Conservation (phyloP, 2,113 vertebrate species). For the Furnarius figulus region DNA sequence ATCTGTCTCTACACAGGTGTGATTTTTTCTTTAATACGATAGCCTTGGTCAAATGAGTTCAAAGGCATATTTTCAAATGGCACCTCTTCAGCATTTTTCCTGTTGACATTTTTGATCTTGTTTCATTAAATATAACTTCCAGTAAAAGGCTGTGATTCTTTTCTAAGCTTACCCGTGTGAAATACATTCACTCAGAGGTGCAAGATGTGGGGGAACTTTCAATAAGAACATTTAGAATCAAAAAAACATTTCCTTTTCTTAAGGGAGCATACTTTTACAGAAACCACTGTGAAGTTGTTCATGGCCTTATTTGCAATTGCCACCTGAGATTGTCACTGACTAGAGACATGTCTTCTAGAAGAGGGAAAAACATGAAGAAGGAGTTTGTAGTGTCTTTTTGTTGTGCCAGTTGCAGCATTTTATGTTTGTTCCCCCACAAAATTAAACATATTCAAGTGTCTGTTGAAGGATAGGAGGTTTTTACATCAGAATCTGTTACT, state of each 20-base stretch:
- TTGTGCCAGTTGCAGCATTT: background rate
- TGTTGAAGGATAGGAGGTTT: background rate
- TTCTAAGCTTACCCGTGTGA: background rate
- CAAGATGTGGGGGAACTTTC: constrained; percentile 25
- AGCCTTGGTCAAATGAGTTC: constrained; percentile 71
- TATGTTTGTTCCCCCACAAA: background rate
- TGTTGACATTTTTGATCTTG: constrained; percentile 64
- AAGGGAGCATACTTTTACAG: background rate
- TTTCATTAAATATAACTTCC: constrained; percentile 60
- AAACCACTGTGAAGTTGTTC: background rate
- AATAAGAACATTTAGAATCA: constrained; percentile 42
- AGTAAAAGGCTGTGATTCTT: constrained; percentile 53
- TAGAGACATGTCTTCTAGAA: background rate
- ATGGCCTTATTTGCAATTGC: background rate
- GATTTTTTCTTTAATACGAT: constrained; percentile 55
- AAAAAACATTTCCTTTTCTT: background rate
- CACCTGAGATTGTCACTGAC: background rate
- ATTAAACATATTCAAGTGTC: background rate
- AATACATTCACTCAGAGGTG: constrained; percentile 22
- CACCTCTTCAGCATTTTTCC: constrained; percentile 38
- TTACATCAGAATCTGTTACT: background rate
- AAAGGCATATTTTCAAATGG: constrained; percentile 61
- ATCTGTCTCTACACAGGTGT: constrained; percentile 74
- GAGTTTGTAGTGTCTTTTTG: background rate
- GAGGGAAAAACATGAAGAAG: background rate